Evolutionary conservation across 2,888 invertebrate species (phyloP), one percentile per base, ranked within the genome.

Genomic region (Lymantria dispar): DNA sequence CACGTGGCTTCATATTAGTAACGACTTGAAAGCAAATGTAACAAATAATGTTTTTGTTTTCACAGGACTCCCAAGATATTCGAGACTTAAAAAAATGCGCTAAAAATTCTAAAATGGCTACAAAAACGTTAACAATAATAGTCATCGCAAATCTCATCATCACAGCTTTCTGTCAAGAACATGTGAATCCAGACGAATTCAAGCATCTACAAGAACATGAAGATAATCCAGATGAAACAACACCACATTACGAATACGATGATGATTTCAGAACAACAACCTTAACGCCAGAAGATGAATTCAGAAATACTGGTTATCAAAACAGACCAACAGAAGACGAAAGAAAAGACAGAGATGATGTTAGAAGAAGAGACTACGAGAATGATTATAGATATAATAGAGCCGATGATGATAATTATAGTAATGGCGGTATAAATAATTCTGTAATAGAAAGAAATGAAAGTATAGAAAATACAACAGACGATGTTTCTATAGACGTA

Each of bases 21-120:
- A n/a, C n/a, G n/a, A n/a, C n/a, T n/a, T n/a, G n/a, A n/a, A n/a
- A n/a, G n/a, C n/a, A n/a, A n/a, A n/a, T n/a, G n/a, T n/a, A n/a
- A 12, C 38, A 38, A 3, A 33, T 12, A 3, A n/a, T 38, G 22
- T 38, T n/a, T n/a, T 38, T n/a, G n/a, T n/a, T 12, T 38, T 38
- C 7, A n/a, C 38, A 38, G 38, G 38, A 7, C 12, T n/a, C 38
- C n/a, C n/a, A 38, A 38, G 12, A 38, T 1, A 38, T 38, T n/a
- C 3, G n/a, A 12, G 38, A n/a, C 38, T 38, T 3, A 54, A 63
- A 64, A 55, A 62, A 60, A 54, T 66, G 66, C 47, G 42, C 49
- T 67, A 61, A 40, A 7, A 36, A 44, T 13, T 8, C 9, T 30
- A 66, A 58, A 47, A 67, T 67, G 66, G 54, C 48, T 0, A 14